Conservation (phyloP, 2,113 vertebrate species). For the Felis catus region F.catus_Fca126_mat1.0 CM031412.1:21072501-21073000, state of each 20-base stretch:
- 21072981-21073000: background rate
- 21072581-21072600: constrained; percentile 24
- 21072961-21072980: background rate
- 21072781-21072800: background rate
- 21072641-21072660: background rate
- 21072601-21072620: background rate
- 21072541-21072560: background rate
- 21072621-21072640: background rate
- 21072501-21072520: background rate
- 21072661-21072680: background rate
- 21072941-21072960: background rate
- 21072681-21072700: background rate
- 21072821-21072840: background rate
- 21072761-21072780: background rate
- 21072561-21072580: background rate
- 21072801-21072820: background rate
- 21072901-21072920: background rate
- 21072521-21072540: constrained; percentile 56
- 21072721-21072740: background rate
- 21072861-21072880: background rate
- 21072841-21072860: background rate
- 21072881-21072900: background rate
- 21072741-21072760: background rate
- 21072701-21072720: background rate
- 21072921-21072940: background rate